Percentiles rank a stretch among this genome's conserved stretches.
These are phyloP conservation scores for Cariama cristata DNA, from an alignment of 2,113 vertebrate species.

Conservation along the genomic window DNA sequence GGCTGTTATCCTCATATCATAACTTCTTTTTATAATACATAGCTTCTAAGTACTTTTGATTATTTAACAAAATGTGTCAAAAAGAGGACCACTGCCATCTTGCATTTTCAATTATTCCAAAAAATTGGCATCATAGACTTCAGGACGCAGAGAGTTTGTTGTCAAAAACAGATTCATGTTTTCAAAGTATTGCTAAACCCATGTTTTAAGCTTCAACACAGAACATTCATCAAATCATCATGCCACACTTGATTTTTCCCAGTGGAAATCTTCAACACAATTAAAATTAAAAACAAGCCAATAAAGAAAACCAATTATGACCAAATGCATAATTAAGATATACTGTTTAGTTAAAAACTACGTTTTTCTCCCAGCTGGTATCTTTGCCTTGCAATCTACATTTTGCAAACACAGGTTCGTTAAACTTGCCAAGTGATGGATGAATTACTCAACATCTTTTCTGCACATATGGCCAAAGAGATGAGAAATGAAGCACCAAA, in stretches of 20 bases:
- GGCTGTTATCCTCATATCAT: neutral
- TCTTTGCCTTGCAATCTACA: neutral
- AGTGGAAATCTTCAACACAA: neutral
- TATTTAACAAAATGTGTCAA: neutral
- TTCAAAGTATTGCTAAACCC: neutral
- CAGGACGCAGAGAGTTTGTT: neutral
- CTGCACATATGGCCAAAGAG: neutral
- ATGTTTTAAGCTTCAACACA: neutral
- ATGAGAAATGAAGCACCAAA: neutral
- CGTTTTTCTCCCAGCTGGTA: neutral
- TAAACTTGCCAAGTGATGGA: constrained; percentile 8
- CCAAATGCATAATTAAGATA: neutral
- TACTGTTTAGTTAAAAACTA: neutral
- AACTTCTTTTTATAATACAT: neutral
- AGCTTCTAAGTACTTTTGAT: neutral
- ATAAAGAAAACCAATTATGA: neutral
- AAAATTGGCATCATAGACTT: neutral
- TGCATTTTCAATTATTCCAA: neutral
- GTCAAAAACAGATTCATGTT: neutral
- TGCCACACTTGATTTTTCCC: neutral
- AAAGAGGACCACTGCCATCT: neutral
- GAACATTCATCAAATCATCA: neutral
- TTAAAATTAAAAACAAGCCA: neutral
- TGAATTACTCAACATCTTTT: constrained; percentile 19
- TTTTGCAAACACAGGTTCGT: neutral